A percentile compares a stretch with the other conserved stretches of the same genome.
Evolutionary conservation across 2,888 invertebrate genomes (phyloP).

Genomic region (Embidobia sp.): DNA sequence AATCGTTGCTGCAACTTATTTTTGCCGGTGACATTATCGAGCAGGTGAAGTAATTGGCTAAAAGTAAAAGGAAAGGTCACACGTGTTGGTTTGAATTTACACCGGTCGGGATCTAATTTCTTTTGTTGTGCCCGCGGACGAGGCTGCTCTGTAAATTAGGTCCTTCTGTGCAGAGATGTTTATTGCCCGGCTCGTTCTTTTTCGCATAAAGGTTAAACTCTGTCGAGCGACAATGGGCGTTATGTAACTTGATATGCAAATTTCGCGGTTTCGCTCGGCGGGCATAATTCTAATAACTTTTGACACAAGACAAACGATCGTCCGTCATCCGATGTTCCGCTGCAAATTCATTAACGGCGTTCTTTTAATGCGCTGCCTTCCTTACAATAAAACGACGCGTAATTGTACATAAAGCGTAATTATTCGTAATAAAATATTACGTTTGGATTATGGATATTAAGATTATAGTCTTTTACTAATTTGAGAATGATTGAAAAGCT

Average conservation of each 20-base stretch:
- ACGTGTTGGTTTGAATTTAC: background rate
- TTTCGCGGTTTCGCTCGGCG: constrained; percentile 25
- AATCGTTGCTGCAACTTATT: background rate
- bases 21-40: constrained; percentile 2
- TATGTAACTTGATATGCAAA: constrained; percentile 39
- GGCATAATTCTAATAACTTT: constrained; percentile 36
- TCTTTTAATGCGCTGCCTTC: background rate
- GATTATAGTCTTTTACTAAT: background rate
- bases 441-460: background rate
- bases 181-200: background rate
- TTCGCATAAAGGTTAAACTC: background rate
- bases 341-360: constrained; percentile 26
- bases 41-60: background rate
- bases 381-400: constrained; percentile 15
- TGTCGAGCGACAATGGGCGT: constrained; percentile 24
- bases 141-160: no score
- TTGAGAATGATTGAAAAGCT: no score
- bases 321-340: constrained; percentile 15
- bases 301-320: constrained; percentile 28
- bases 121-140: no score
- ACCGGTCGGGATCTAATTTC: no score
- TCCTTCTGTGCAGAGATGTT: no score
- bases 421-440: constrained; percentile 5
- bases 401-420: constrained; percentile 23
- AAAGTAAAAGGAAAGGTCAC: background rate